phyloP scores from a whole-genome alignment of 2,113 vertebrate species.

The Urocitellus parryii region DNA sequence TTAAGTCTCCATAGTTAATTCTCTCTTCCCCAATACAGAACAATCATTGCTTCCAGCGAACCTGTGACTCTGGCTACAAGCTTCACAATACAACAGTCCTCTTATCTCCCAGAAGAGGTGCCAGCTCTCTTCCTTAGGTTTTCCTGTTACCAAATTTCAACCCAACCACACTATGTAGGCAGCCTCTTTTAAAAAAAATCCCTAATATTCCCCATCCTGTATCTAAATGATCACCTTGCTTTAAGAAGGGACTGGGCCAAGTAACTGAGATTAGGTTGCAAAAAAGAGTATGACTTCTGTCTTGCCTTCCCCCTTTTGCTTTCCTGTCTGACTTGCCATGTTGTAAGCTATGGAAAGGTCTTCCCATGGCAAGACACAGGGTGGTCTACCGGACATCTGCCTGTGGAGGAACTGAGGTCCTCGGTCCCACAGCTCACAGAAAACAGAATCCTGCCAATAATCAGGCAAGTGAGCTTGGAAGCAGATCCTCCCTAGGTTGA shows the following conservation, averaged over 20 bases:
- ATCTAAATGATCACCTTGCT: background rate
- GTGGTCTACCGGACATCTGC: fast-evolving
- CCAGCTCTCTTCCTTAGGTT: background rate
- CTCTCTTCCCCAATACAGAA: background rate
- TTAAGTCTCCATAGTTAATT: background rate
- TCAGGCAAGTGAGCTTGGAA: background rate
- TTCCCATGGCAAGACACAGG: background rate
- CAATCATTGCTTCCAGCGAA: background rate
- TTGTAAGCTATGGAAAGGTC: background rate
- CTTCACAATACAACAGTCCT: background rate
- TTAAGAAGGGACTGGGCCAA: background rate
- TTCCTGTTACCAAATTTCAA: background rate
- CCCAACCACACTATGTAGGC: background rate
- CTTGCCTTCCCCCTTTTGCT: background rate
- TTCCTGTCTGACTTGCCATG: background rate
- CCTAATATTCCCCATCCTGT: background rate
- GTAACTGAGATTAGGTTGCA: background rate
- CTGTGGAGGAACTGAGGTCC: background rate
- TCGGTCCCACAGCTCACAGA: background rate
- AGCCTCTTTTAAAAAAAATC: background rate
- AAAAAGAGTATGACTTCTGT: background rate
- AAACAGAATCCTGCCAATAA: background rate
- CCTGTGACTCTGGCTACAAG: background rate
- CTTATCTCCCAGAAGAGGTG: background rate
- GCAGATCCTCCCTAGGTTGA: fast-evolving